Evolutionary conservation across 2,113 vertebrate genomes (phyloP).

Genomic region (Nothobranchius kuhntae): DNA sequence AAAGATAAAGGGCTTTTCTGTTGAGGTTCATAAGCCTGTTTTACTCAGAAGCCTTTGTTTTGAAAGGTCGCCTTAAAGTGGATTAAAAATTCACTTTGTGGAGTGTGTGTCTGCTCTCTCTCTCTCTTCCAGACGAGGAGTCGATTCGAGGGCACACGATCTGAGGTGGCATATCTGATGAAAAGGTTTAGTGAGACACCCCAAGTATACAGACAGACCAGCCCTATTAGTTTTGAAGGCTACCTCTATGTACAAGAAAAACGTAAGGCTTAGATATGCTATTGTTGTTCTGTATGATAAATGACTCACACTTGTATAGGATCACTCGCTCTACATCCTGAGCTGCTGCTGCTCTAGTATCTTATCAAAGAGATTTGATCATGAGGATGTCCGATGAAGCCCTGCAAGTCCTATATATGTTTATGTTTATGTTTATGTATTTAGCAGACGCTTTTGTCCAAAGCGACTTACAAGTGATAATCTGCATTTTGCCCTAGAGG

Average conservation of each 20-base stretch:
- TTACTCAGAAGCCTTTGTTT: slow-evolving; percentile 1
- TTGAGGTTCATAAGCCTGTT: background rate
- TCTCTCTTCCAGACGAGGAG: slow-evolving; percentile 84
- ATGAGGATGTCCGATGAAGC: too few species aligned
- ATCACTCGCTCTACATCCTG: too few species aligned
- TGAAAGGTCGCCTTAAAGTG: background rate
- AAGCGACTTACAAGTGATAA: too few species aligned
- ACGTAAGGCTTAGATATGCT: slow-evolving; percentile 77
- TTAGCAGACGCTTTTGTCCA: too few species aligned
- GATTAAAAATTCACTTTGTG: slow-evolving; percentile 30
- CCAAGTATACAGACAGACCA: slow-evolving; percentile 91
- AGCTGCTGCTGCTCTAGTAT: too few species aligned
- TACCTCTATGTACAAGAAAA: slow-evolving; percentile 97
- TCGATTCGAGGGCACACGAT: slow-evolving; percentile 94
- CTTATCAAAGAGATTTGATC: too few species aligned
- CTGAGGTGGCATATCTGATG: slow-evolving; percentile 94
- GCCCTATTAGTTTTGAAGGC: slow-evolving; percentile 90
- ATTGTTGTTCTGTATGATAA: background rate
- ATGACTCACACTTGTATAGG: too few species aligned
- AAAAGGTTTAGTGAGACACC: slow-evolving; percentile 90
- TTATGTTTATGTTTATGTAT: too few species aligned
- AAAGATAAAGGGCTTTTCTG: background rate
- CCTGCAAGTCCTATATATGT: too few species aligned
- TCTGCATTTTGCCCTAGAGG: too few species aligned
- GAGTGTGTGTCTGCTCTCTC: slow-evolving; percentile 35